Evolutionary conservation across 2,797 vertebrate species (phyloP).

Genomic region (Serranus cabrilla): DNA sequence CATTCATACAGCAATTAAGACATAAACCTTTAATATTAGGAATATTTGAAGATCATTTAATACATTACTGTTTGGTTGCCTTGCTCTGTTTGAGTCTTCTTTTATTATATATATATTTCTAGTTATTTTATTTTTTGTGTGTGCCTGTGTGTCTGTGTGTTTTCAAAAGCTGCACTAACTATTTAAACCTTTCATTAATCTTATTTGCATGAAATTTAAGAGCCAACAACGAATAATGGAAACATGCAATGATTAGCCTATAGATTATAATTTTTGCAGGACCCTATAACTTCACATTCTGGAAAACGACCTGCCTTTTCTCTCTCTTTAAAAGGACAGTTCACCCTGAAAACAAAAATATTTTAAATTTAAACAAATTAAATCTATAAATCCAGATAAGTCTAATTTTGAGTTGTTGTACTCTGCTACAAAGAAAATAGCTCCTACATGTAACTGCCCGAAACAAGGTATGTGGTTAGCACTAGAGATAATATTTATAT

Average conservation of each 20-base stretch:
- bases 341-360: too few relatives aligned
- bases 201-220: background rate
- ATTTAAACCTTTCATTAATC: background rate
- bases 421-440: too few relatives aligned
- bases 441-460: too few relatives aligned
- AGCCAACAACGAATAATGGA: background rate
- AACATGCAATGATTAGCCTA: background rate
- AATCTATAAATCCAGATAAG: too few relatives aligned
- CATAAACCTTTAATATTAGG: background rate
- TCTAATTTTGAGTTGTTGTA: too few relatives aligned
- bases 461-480: too few relatives aligned
- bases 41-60: background rate
- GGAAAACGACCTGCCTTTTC: background rate
- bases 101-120: too few relatives aligned
- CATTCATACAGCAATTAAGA: background rate
- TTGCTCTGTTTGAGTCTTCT: background rate
- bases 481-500: too few relatives aligned
- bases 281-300: background rate
- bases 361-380: too few relatives aligned
- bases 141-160: too few relatives aligned
- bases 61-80: background rate
- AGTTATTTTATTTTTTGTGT: background rate
- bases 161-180: background rate
- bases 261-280: background rate
- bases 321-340: too few relatives aligned